These are phyloP conservation scores for Bombycilla garrulus DNA, from an alignment of 2,113 vertebrate species.

Conservation along the genomic window DNA sequence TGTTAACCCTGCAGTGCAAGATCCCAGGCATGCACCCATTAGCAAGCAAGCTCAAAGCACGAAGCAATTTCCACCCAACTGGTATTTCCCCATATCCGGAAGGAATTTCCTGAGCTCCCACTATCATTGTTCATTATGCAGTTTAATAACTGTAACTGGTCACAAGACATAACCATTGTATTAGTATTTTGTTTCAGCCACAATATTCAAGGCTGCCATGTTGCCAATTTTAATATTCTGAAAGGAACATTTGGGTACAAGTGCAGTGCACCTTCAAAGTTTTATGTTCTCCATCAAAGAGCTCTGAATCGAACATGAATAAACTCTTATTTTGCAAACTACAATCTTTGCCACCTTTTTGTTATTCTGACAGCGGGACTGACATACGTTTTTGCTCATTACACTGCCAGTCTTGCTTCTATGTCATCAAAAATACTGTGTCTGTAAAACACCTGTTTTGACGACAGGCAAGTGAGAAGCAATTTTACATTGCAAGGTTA, in stretches of 20 bases:
- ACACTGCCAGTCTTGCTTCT: not conserved
- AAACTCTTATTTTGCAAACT: not conserved
- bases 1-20: too few species aligned
- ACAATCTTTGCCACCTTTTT: not conserved
- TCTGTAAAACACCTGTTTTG: not conserved
- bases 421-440: not conserved
- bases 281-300: rapidly evolving
- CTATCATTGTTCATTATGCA: not conserved
- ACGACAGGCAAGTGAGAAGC: not conserved
- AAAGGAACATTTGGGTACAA: not conserved
- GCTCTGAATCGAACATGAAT: not conserved
- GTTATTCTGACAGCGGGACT: not conserved
- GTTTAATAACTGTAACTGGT: not conserved
- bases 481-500: not conserved
- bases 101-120: not conserved
- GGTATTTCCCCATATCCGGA: not conserved
- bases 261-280: not conserved
- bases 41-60: not conserved
- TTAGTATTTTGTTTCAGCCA: not conserved
- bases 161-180: not conserved
- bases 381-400: not conserved
- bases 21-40: too few species aligned
- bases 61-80: not conserved
- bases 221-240: not conserved
- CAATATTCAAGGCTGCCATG: not conserved